Base-by-base conservation (phyloP, 2,113 vertebrate genomes). In the Capreolus pygargus region DNA sequence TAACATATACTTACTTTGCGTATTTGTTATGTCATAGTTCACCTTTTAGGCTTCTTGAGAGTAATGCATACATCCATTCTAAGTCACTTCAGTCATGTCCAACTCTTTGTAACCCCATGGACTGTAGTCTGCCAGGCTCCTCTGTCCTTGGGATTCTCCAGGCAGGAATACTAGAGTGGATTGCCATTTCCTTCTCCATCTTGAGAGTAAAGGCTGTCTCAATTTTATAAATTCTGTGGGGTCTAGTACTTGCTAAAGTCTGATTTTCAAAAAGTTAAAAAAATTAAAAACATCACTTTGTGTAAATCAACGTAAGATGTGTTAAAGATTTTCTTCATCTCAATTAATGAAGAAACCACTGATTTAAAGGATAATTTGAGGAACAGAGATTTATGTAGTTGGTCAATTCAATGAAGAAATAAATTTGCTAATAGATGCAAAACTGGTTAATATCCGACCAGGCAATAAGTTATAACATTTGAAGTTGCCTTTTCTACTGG, bases 331-430 rank as follows among this genome's bases (percentile, higher is more conserved):
- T 95, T 81, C 86, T 93, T 95, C 54, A 95, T 45, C 30, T 82
- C 21, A 94, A 36, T 85, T 85, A 93, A 76, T 50, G 36, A 95
- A 43, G 54, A 90, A 81, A 85, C n/a, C 60, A 47, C 14, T 83
- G 39, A 94, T 88, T 94, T 79, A 92, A 94, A 89, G 50, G 52
- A 47, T 94, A 70, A 74, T 89, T 92, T 64, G 67, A 95, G 55
- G 28, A 78, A 88, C 25, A 57, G 36, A 86, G 36, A 86, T 85
- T 70, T 89, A 67, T 89, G 25, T 84, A 85, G 30, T 94, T 28
- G 57, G 15, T 91, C 78, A 95, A 50, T 92, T 23, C 25, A 86
- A 58, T 76, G n/a, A 54, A 83, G 30, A 96, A 92, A 89, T 92
- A 74, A 82, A 92, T 93, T 89, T 86, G 52, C 15, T 91, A 74